phyloP scores from a whole-genome alignment of 2,113 vertebrate genomes.

The Bos javanicus region DNA sequence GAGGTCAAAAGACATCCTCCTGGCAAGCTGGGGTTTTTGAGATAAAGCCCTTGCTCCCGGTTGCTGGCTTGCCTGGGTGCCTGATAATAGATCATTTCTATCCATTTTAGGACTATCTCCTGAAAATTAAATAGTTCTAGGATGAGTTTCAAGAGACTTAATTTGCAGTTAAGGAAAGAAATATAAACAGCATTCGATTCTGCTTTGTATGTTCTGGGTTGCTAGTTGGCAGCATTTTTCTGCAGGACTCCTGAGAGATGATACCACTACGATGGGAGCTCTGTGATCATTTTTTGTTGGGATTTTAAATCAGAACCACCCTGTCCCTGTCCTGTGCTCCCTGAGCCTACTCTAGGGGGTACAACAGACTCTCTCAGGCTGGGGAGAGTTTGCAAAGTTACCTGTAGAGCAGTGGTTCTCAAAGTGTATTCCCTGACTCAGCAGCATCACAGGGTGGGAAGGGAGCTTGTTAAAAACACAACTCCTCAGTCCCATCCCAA shows the following conservation, averaged over 20 bases:
- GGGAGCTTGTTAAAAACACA: background rate
- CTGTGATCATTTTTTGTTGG: background rate
- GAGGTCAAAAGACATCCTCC: background rate
- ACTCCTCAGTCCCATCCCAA: background rate
- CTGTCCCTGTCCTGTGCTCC: background rate
- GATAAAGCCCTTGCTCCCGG: background rate
- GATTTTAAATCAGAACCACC: background rate
- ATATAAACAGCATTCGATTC: background rate
- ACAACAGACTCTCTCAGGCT: background rate
- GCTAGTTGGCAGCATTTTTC: background rate
- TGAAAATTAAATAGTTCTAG: background rate
- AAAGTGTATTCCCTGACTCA: too few relatives aligned
- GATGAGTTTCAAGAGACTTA: background rate
- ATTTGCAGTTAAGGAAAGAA: background rate
- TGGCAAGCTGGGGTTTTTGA: background rate
- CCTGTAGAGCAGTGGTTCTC: background rate
- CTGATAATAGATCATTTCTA: background rate
- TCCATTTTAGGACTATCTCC: background rate
- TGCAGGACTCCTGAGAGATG: background rate
- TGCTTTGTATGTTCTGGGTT: background rate
- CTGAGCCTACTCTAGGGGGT: background rate
- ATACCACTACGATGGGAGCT: rapidly evolving
- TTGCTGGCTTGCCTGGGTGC: background rate
- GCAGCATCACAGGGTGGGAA: background rate
- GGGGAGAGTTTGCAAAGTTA: background rate